Base-by-base conservation (phyloP, 2,888 invertebrate genomes). In the Mythimna lalbum region DNA sequence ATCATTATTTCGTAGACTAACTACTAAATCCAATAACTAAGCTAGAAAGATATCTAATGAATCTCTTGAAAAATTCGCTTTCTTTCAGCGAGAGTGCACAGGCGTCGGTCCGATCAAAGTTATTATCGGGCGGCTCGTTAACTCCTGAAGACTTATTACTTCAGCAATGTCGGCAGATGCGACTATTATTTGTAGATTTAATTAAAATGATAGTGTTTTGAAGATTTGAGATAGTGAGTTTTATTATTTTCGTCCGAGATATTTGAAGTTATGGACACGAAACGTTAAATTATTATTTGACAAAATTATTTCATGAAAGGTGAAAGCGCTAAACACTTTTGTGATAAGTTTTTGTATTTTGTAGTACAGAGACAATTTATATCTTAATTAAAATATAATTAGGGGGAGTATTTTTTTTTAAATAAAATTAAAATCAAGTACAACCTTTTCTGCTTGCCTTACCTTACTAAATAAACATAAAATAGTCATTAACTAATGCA, bases 71-170 rank as follows among this genome's bases (percentile, higher is more conserved):
- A 59, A 43, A 59, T 43, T 75, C 62, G 43, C 74, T 75, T 76
- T 75, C 74, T 50, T 60, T 55, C 43, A 47, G 61, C 36, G 69
- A 75, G 68, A 75, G 69, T 75, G n/a, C 36, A 21, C 12, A 12
- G 12, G 36, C 17, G 23, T n/a, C 57, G 47, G 49, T 50, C 47
- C 12, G 43, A 73, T 55, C 43, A 55, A 69, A 69, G 69, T 75
- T 69, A 76, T 43, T 50, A 69, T 50, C 52, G 33, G 10, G 53
- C 17, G 62, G 62, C 27, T 75, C 53, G 75, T 69, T 75, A 75
- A 76, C 43, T 63, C 70, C 49, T 59, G 57, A 69, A 43, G 56
- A 62, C 36, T 68, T 68, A 52, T 60, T 63, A 76, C 36, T 62
- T 68, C 10, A 47, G 69, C 23, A 12, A 62, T 55, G 23, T 43